Evolutionary conservation across 2,888 invertebrate genomes (phyloP), one percentile per base, ranked within the genome.

Genomic region (Malacosoma neustria): DNA sequence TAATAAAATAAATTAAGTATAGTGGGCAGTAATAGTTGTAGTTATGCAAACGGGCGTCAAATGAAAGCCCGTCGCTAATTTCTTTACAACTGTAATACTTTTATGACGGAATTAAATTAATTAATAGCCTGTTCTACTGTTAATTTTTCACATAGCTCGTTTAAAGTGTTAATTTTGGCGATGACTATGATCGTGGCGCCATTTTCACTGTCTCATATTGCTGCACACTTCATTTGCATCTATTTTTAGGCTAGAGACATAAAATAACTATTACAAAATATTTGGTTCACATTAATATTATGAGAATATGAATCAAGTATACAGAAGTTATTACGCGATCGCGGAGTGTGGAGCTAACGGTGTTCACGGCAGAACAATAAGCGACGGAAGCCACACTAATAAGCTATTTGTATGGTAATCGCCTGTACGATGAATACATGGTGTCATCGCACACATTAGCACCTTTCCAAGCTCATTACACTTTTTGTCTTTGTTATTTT

Each of bases 141-240:
- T 38, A 34, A 41, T 30, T 36, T 34, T 36, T 36, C 32, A 36
- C 36, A 38, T 37, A 39, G n/a, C 15, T 39, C 29, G n/a, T n/a
- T n/a, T n/a, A n/a, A n/a, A n/a, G n/a, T n/a, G n/a, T n/a, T n/a
- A n/a, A n/a, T n/a, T n/a, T n/a, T n/a, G n/a, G n/a, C n/a, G n/a
- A n/a, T n/a, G n/a, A n/a, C n/a, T n/a, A n/a, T n/a, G n/a, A n/a
- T n/a, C n/a, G n/a, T n/a, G n/a, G n/a, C n/a, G n/a, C n/a, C n/a
- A n/a, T n/a, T n/a, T n/a, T n/a, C n/a, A n/a, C n/a, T n/a, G n/a
- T n/a, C n/a, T n/a, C n/a, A n/a, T n/a, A n/a, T n/a, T n/a, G n/a
- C n/a, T n/a, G n/a, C n/a, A n/a, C n/a, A n/a, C n/a, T n/a, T n/a
- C n/a, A n/a, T n/a, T n/a, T n/a, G n/a, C n/a, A n/a, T n/a, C n/a